Percentiles rank a stretch among this genome's conserved stretches.
Conservation (phyloP, 2,113 vertebrate genomes). For the Tinamus guttatus region DNA sequence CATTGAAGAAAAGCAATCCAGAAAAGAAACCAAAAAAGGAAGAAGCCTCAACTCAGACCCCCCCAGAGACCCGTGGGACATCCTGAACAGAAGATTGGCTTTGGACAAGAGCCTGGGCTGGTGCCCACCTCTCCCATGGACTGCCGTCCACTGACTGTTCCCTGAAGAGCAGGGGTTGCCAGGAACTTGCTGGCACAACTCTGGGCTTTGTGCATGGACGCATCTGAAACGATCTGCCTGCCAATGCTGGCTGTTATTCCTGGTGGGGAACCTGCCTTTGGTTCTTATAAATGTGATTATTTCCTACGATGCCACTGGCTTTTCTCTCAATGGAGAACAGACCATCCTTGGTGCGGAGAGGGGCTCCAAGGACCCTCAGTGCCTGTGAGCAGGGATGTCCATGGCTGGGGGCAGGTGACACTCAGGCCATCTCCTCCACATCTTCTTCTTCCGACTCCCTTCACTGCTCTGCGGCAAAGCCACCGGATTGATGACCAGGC, state of each 20-base stretch:
- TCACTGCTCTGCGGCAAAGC: background rate
- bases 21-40: slow-evolving; percentile 70
- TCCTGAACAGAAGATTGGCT: background rate
- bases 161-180: background rate
- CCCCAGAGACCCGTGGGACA: background rate
- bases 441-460: background rate
- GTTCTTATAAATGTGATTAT: background rate
- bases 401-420: background rate
- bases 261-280: background rate
- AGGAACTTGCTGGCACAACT: background rate
- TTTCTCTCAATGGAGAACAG: background rate
- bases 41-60: background rate
- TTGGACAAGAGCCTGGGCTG: background rate
- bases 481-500: background rate
- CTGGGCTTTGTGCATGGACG: background rate
- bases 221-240: background rate
- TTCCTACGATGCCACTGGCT: background rate
- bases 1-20: slow-evolving; percentile 51
- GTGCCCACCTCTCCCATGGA: background rate
- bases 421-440: background rate
- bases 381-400: background rate
- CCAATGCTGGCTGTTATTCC: background rate
- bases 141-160: background rate
- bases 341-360: fast-evolving
- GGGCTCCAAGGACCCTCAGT: background rate